Evolutionary conservation across 2,888 invertebrate species (phyloP).

Genomic region (Schizaphis graminum): DNA sequence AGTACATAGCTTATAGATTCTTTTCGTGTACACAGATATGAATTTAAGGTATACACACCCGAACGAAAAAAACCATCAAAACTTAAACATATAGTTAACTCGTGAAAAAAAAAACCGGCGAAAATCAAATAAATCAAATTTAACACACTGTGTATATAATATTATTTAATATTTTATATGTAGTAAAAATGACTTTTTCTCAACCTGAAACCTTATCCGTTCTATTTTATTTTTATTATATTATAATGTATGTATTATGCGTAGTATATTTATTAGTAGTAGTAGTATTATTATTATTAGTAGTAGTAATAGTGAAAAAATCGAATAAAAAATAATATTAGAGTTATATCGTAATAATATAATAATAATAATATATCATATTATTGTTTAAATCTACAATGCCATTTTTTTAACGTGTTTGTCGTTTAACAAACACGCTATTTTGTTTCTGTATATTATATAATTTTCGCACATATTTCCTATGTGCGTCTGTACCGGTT

Average conservation of each 20-base stretch:
- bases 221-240: constrained; percentile 46
- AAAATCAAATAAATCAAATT: constrained; percentile 24
- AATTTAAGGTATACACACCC: background rate
- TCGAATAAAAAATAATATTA: constrained; percentile 61
- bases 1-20: constrained; percentile 36
- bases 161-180: constrained; percentile 26
- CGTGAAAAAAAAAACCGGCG: constrained; percentile 11
- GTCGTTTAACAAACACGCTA: constrained; percentile 23
- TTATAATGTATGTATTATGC: constrained; percentile 22
- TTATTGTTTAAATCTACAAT: constrained; percentile 57
- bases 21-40: constrained; percentile 1
- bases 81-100: constrained; percentile 60
- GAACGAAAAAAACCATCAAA: constrained; percentile 44
- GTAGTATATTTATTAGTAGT: constrained; percentile 23
- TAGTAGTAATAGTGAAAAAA: constrained; percentile 59
- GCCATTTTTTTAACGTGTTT: constrained; percentile 48
- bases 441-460: background rate
- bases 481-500: constrained; percentile 26
- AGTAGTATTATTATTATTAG: constrained; percentile 33
- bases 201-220: constrained; percentile 60
- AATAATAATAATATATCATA: constrained; percentile 17
- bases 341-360: constrained; percentile 19
- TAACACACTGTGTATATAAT: constrained; percentile 57
- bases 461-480: background rate
- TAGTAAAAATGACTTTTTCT: constrained; percentile 53